phyloP scores from a whole-genome alignment of 1,140 invertebrate genomes.

The Medauroidea extradentata region DNA sequence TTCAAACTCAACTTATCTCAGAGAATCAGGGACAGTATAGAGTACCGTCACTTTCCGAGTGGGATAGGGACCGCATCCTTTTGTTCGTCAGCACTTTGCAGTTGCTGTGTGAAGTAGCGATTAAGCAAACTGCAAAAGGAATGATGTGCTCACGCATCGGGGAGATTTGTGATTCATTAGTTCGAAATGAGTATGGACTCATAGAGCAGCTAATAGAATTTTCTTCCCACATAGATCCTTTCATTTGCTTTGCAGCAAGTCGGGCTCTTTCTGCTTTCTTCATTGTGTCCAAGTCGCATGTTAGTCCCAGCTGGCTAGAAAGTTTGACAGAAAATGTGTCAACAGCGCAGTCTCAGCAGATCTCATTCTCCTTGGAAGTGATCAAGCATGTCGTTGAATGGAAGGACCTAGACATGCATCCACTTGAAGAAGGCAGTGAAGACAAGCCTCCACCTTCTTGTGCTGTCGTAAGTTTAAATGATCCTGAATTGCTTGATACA shows the following conservation, averaged over 20 bases:
- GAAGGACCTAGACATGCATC: slow-evolving; percentile 78
- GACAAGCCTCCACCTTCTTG: slow-evolving; percentile 44
- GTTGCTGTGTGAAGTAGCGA: slow-evolving; percentile 74
- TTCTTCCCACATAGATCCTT: slow-evolving; percentile 70
- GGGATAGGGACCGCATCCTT: slow-evolving; percentile 64
- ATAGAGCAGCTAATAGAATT: slow-evolving; percentile 78
- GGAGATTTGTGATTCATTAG: slow-evolving; percentile 72
- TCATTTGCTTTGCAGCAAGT: slow-evolving; percentile 72
- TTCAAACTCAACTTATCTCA: slow-evolving; percentile 49
- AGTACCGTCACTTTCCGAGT: slow-evolving; percentile 56
- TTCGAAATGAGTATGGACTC: slow-evolving; percentile 73
- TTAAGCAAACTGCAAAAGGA: slow-evolving; percentile 75
- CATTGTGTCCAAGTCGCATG: slow-evolving; percentile 73
- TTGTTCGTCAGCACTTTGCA: slow-evolving; percentile 78
- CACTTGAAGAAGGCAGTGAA: slow-evolving; percentile 62
- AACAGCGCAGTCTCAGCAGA: slow-evolving; percentile 65
- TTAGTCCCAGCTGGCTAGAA: slow-evolving; percentile 73
- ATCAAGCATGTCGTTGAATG: slow-evolving; percentile 81
- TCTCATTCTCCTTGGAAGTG: slow-evolving; percentile 77
- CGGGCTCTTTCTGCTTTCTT: slow-evolving; percentile 77
- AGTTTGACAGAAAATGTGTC: slow-evolving; percentile 50
- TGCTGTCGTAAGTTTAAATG: slow-evolving; percentile 61
- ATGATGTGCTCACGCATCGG: slow-evolving; percentile 73
- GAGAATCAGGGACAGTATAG: slow-evolving; percentile 44
- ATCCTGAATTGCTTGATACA: slow-evolving; percentile 75